Conservation (phyloP, 2,888 invertebrate species). For the Globia sparganii region DNA sequence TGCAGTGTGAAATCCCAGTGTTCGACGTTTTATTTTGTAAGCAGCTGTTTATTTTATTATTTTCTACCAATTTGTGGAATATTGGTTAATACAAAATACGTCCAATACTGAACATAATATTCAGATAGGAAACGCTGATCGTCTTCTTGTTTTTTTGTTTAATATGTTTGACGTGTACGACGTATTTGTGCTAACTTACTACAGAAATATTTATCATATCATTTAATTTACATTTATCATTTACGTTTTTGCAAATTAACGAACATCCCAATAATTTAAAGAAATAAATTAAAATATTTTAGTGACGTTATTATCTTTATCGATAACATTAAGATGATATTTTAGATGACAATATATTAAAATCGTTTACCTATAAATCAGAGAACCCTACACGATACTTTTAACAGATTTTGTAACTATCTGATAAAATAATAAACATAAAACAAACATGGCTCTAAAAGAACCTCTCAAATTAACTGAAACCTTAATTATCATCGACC, state of each 20-base stretch:
- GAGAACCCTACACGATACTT: not conserved
- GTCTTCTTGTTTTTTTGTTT: not conserved
- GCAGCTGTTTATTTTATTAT: not conserved
- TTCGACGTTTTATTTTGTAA: not conserved
- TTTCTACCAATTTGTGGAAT: not conserved
- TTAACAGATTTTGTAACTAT: not conserved
- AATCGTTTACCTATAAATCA: not conserved
- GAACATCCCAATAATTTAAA: not conserved
- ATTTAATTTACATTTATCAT: not conserved
- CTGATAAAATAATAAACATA: not conserved
- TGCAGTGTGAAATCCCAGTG: not conserved
- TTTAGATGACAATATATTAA: not conserved
- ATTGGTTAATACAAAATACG: not conserved
- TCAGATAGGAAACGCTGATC: not conserved
- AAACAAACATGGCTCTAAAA: not conserved
- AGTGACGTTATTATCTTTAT: not conserved
- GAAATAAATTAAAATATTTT: not conserved
- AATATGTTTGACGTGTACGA: not conserved
- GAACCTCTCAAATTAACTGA: not conserved
- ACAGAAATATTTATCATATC: too few species aligned
- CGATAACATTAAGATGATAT: not conserved
- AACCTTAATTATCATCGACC: constrained; percentile 16
- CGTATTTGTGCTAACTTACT: not conserved
- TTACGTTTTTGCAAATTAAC: not conserved
- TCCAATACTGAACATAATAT: not conserved